Percentiles rank a stretch among this genome's conserved stretches.
Conservation (phyloP, 2,113 vertebrate genomes). For the Pithys albifrons region DNA sequence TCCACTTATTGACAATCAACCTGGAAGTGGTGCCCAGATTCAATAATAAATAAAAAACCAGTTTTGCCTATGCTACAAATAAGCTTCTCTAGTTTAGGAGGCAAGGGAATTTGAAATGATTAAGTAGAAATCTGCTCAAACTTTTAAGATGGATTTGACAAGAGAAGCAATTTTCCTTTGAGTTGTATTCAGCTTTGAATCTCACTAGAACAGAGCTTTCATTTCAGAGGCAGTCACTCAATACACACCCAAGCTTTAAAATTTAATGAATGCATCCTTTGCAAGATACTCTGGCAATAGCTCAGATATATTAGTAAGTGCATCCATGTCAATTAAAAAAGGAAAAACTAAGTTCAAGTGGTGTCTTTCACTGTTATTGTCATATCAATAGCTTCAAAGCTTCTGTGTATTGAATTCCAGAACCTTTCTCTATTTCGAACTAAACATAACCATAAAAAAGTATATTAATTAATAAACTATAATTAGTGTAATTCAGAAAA, state of each 20-base stretch:
- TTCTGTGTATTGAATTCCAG: background rate
- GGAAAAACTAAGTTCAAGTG: background rate
- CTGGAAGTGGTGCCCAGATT: background rate
- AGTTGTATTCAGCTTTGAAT: conserved; percentile 32
- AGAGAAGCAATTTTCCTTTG: conserved; percentile 50
- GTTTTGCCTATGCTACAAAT: background rate
- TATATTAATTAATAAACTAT: background rate
- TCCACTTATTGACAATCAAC: background rate
- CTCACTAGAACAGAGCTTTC: conserved; percentile 37
- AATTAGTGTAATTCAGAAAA: background rate
- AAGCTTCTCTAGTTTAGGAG: background rate
- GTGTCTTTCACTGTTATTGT: background rate
- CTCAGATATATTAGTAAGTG: background rate
- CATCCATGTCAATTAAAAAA: conserved; percentile 16
- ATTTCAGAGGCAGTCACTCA: conserved; percentile 30
- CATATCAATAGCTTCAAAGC: background rate
- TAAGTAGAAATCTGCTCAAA: conserved; percentile 29
- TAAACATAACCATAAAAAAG: background rate
- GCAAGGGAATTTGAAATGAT: conserved; percentile 15
- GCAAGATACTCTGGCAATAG: background rate
- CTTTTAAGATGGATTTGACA: conserved; percentile 53
- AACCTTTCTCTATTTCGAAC: background rate
- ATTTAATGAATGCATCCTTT: conserved; percentile 47
- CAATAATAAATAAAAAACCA: background rate
- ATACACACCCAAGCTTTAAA: conserved; percentile 3